Evolutionary conservation across 2,113 vertebrate genomes (phyloP), one percentile per base, ranked within the genome.

Genomic region (Cyanoramphus novaezelandiae): DNA sequence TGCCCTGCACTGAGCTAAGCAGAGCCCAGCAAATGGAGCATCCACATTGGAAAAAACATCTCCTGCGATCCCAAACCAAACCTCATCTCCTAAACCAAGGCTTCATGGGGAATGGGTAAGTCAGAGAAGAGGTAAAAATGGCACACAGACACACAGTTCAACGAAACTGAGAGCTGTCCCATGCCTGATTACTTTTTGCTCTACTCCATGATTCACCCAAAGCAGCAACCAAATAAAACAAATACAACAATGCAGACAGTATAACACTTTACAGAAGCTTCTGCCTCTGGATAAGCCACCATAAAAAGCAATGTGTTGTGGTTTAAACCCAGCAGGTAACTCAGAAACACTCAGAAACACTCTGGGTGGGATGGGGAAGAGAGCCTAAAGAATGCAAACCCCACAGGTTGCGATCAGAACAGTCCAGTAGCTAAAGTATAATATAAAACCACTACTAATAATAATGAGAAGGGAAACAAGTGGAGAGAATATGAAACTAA

Each of bases 1-100:
- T 1, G 3, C 31, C 47, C 18, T 24, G 16, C 0, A 0, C 23
- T 37, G 35, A 72, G 55, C 31, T 74, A 72, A 29, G 68, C 5
- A 60, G 7, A 82, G 57, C n/a, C 23, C 14, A 60, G 25, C 43
- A 70, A 68, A 2, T 2, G 5, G 25, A 74, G 28, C 0, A 2
- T 13, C 49, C 27, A 49, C 21, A 17, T 0, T 5, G 11, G 31
- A 70, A 62, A 86, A 77, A 52, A 6, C 37, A 69, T 62, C 2
- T 3, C 17, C 23, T 62, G 7, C 2, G 3, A 60, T 28, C 20
- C 46, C 2, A 0, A 67, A 19, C 18, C 47, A 62, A 93, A 95
- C 13, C 9, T 31, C 23, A 31, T 0, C 6, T 82, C n/a, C 46
- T 63, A 43, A 88, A 59, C 4, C 2, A 3, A 63, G n/a, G 21